Evolutionary conservation across 2,113 vertebrate species (phyloP), one percentile per base, ranked within the genome.

Genomic region (Tragulus kanchil): DNA sequence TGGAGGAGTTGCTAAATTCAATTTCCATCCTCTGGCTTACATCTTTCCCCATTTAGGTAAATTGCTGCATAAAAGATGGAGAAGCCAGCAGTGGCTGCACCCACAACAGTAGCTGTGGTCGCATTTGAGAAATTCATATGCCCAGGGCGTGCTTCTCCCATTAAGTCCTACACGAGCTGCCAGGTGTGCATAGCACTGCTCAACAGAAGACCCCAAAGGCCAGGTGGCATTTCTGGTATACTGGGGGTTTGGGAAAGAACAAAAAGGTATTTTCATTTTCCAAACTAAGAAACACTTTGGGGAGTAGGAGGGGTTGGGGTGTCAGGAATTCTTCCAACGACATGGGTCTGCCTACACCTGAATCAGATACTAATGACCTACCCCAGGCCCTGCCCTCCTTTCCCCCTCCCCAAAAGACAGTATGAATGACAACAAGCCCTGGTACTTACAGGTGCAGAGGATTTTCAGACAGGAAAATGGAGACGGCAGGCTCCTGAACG

Each of bases 391-490:
- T 95, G 26, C 23, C 84, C 77, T 83, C 92, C 45, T 77, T 67
- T 54, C 73, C 69, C 89, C 79, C 75, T 54, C 87, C 87, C 92
- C 81, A 62, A 89, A 94, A 97, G 93, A 96, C 94, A 98, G 95
- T 95, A 96, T 95, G 94, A 98, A 64, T 42, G 96, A 2, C 59
- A 95, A 93, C 93, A 97, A 98, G 96, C 96, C 98, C 96, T 69
- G 12, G 98, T 98, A 98, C 98, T 99, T 98, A 98, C 98, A 98
- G 98, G 95, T 97, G 97, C 97, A 98, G 98, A 98, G 97, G 98
- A 98, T 98, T 98, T 98, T 98, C 97, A 94, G 94, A 97, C 98
- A 98, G 98, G 98, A 98, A 98, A 98, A 99, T 98, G 98, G 98
- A 99, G 98, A 98, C 93, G 88, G 94, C 97, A 95, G 98, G 98